A percentile compares a stretch with the other conserved stretches of the same genome.
Evolutionary conservation across 2,888 invertebrate genomes (phyloP).

Genomic region (Stenchaetothrips biformis): DNA sequence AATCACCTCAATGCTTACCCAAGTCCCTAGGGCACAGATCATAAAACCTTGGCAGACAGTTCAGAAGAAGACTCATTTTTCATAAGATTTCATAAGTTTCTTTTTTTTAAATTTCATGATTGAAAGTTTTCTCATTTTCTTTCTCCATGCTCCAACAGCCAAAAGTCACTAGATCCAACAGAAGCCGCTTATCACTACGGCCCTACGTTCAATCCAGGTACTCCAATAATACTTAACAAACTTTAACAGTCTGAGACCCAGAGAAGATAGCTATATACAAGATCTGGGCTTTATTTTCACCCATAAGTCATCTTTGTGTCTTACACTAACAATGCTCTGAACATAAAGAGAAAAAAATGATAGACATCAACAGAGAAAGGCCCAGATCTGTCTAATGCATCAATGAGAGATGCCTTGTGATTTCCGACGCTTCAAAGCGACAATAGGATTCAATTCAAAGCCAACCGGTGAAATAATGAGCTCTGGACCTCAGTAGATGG

Average conservation of each 20-base stretch:
- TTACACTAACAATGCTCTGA: conserved; percentile 25
- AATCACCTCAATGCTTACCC: conserved; percentile 12
- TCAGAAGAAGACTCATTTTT: conserved; percentile 25
- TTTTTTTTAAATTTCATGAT: conserved; percentile 14
- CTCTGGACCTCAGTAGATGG: conserved; percentile 6
- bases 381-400: not conserved
- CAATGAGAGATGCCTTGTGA: too few relatives aligned
- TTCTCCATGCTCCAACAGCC: conserved; percentile 24
- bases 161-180: conserved; percentile 25
- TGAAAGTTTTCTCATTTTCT: conserved; percentile 25
- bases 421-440: too few relatives aligned
- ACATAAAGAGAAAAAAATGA: conserved; percentile 24
- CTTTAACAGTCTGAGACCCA: conserved; percentile 24
- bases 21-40: conserved; percentile 22
- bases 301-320: conserved; percentile 24
- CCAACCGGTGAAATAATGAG: not conserved
- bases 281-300: conserved; percentile 18
- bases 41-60: conserved; percentile 16
- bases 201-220: conserved; percentile 24
- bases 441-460: not conserved
- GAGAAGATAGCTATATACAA: conserved; percentile 23
- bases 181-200: conserved; percentile 24
- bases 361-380: conserved; percentile 21
- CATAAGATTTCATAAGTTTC: conserved; percentile 4
- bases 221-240: conserved; percentile 25